Evolutionary conservation across 2,797 vertebrate genomes (phyloP).

Genomic region (Fistularia commersonii): DNA sequence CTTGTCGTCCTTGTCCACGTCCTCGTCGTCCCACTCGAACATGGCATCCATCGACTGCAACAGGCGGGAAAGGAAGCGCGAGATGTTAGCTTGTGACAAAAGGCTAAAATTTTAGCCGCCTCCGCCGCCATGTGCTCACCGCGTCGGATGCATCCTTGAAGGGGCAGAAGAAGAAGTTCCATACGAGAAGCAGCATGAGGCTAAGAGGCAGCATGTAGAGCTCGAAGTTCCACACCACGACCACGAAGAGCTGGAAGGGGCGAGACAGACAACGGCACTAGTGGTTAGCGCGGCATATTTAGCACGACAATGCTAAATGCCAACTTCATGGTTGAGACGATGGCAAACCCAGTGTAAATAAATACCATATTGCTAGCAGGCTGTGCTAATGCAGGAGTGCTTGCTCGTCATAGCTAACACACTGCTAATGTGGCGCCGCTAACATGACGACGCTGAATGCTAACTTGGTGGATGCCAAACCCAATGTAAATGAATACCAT

Average conservation of each 20-base stretch:
- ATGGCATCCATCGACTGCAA: slow-evolving; percentile 87
- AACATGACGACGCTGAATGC: no score
- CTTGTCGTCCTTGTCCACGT: slow-evolving; percentile 93
- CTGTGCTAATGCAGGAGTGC: no score
- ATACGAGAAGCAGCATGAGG: slow-evolving; percentile 82
- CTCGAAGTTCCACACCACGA: slow-evolving; percentile 95
- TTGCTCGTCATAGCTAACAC: no score
- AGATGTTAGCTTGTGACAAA: neutral
- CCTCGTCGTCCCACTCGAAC: slow-evolving; percentile 90
- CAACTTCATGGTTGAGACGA: no score
- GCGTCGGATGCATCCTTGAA: slow-evolving; percentile 77
- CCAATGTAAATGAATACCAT: no score
- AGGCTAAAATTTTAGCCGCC: neutral
- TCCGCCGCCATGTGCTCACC: slow-evolving; percentile 68
- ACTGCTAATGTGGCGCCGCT: no score
- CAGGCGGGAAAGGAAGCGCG: neutral
- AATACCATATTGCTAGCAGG: no score
- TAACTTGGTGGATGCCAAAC: no score
- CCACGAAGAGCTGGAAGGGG: slow-evolving; percentile 82
- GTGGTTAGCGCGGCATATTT: no score
- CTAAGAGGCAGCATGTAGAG: slow-evolving; percentile 89
- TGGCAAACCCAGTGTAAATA: no score
- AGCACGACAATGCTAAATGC: no score
- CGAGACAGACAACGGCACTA: no score
- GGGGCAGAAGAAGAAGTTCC: slow-evolving; percentile 85